phyloP scores from a whole-genome alignment of 2,888 invertebrate species.

The Habrosyne pyritoides region DNA sequence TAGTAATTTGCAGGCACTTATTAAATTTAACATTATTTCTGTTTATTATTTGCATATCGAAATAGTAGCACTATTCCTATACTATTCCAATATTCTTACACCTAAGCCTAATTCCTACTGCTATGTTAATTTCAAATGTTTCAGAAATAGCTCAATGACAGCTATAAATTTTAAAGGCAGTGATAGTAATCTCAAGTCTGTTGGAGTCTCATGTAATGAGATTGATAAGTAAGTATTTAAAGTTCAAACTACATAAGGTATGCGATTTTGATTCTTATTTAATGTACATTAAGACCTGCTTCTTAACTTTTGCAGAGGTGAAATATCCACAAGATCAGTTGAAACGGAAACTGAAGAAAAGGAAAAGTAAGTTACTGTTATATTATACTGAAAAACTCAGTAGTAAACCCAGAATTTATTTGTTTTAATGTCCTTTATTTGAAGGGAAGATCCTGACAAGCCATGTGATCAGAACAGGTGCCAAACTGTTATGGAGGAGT shows the following conservation, averaged over 20 bases:
- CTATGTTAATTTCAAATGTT: slow-evolving; percentile 19
- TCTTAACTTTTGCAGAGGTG: slow-evolving; percentile 19
- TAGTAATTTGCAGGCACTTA: too few species aligned
- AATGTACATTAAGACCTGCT: neutral
- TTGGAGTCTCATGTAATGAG: slow-evolving; percentile 37
- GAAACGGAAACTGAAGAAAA: slow-evolving; percentile 33
- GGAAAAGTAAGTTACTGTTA: slow-evolving; percentile 36
- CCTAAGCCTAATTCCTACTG: neutral
- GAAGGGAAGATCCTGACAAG: slow-evolving; percentile 29
- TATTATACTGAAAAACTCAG: neutral
- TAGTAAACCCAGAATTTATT: too few species aligned
- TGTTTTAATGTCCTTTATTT: slow-evolving; percentile 10
- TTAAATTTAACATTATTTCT: too few species aligned
- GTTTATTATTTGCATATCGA: too few species aligned
- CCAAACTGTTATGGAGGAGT: slow-evolving; percentile 55
- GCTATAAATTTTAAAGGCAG: slow-evolving; percentile 43
- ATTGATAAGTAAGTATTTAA: slow-evolving; percentile 35
- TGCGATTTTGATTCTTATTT: neutral
- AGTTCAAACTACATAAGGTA: slow-evolving; percentile 6
- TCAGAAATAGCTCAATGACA: slow-evolving; percentile 52
- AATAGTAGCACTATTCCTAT: too few species aligned
- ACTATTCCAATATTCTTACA: too few species aligned
- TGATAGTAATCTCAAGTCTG: slow-evolving; percentile 37
- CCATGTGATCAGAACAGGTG: slow-evolving; percentile 63
- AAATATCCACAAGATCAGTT: slow-evolving; percentile 23